These are phyloP conservation scores for Cylloceria caligata DNA, from an alignment of 2,888 invertebrate genomes.

Conservation along the genomic window DNA sequence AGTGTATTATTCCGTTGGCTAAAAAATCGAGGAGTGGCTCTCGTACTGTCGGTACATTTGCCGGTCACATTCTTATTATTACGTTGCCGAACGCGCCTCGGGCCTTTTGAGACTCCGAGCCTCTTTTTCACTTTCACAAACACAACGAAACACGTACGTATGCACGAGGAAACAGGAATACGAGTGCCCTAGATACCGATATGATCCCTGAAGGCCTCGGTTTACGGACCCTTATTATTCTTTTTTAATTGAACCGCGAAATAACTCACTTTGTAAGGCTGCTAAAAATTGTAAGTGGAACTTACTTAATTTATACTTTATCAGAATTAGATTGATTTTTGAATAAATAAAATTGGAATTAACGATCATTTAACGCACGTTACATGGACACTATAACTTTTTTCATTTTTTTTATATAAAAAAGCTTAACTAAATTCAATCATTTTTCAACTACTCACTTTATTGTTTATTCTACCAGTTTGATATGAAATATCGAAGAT, in stretches of 20 bases:
- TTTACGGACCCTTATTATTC: background rate
- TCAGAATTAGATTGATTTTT: no score
- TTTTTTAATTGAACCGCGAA: constrained; percentile 6
- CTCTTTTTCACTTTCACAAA: constrained; percentile 46
- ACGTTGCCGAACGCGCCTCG: constrained; percentile 39
- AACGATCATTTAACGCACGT: no score
- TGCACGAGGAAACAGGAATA: background rate
- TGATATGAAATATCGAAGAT: no score
- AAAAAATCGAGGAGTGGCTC: background rate
- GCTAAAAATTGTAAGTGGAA: background rate
- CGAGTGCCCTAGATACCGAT: constrained; percentile 21
- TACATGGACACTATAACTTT: no score
- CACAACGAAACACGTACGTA: constrained; percentile 5
- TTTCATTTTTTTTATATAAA: no score
- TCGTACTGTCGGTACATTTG: constrained; percentile 12
- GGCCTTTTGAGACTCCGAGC: constrained; percentile 16
- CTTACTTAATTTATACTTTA: background rate
- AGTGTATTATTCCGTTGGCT: constrained; percentile 14
- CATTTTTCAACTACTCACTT: no score
- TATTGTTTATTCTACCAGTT: no score
- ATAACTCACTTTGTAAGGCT: background rate
- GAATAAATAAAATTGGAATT: no score
- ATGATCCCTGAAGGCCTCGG: background rate
- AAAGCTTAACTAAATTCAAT: no score
- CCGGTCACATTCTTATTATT: constrained; percentile 51